phyloP scores from a whole-genome alignment of 2,888 invertebrate genomes.

The Lordiphosa fenestrarum region DNA sequence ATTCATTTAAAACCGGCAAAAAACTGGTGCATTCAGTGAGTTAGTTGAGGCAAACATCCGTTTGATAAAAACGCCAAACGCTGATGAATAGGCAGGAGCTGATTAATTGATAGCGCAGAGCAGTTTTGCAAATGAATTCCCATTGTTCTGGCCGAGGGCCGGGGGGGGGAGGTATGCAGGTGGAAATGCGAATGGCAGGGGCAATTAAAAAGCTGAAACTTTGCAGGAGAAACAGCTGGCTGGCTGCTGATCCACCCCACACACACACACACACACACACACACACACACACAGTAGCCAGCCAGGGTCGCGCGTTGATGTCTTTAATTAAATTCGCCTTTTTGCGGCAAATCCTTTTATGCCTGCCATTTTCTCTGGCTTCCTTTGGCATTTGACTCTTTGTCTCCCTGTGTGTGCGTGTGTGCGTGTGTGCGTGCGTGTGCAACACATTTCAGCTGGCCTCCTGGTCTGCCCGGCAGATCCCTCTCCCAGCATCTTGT shows the following conservation, averaged over 20 bases:
- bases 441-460: neutral
- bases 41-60: constrained; percentile 72
- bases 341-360: constrained; percentile 68
- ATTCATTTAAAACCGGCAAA: too few relatives aligned
- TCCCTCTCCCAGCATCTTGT: constrained; percentile 57
- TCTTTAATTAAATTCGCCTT: constrained; percentile 70
- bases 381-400: constrained; percentile 41
- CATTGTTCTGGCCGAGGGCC: constrained; percentile 16
- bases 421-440: constrained; percentile 5
- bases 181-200: constrained; percentile 22
- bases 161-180: neutral
- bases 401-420: constrained; percentile 6
- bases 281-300: constrained; percentile 1
- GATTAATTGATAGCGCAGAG: constrained; percentile 34
- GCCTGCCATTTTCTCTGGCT: constrained; percentile 40
- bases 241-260: neutral
- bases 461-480: neutral
- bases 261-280: constrained; percentile 4
- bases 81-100: constrained; percentile 48
- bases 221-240: constrained; percentile 12
- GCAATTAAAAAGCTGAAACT: constrained; percentile 34
- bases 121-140: constrained; percentile 33
- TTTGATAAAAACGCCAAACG: constrained; percentile 46
- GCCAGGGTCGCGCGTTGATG: constrained; percentile 30
- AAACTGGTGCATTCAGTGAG: constrained; percentile 48